Percentiles rank a stretch among this genome's conserved stretches.
These are phyloP conservation scores for Diplodus sargus DNA, from an alignment of 2,797 vertebrate species.

Conservation along the genomic window DNA sequence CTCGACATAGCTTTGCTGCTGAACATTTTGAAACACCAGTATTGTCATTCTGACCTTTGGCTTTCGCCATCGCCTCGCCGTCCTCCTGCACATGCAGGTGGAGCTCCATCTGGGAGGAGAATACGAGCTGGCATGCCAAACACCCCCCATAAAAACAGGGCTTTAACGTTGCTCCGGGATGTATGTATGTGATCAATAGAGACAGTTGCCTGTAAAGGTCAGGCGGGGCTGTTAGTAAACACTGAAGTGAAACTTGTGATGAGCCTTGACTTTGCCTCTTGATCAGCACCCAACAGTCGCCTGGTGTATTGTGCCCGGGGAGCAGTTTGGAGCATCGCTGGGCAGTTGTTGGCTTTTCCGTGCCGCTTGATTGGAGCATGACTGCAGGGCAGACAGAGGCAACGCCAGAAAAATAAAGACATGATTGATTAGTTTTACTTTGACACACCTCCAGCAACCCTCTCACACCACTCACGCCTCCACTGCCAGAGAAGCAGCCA, in stretches of 20 bases:
- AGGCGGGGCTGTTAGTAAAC: constrained; percentile 63
- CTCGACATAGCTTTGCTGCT: constrained; percentile 19
- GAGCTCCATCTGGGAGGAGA: constrained; percentile 34
- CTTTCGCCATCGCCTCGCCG: constrained; percentile 23
- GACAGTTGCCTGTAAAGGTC: constrained; percentile 74
- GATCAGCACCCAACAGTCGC: constrained; percentile 42
- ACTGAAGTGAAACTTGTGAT: constrained; percentile 60
- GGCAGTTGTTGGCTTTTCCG: constrained; percentile 41
- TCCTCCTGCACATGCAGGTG: constrained; percentile 38
- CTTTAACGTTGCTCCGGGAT: constrained; percentile 41
- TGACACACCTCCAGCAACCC: constrained; percentile 52
- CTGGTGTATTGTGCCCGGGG: constrained; percentile 28
- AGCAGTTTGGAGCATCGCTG: constrained; percentile 44
- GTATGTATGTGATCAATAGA: constrained; percentile 66
- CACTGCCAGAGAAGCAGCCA: constrained; percentile 12
- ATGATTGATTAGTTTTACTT: constrained; percentile 78
- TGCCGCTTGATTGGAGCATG: constrained; percentile 62
- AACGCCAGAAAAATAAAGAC: constrained; percentile 70
- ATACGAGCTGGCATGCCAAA: constrained; percentile 61
- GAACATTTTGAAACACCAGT: constrained; percentile 45
- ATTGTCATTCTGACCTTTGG: constrained; percentile 70
- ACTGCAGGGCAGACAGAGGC: constrained; percentile 49
- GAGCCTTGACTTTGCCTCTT: constrained; percentile 55
- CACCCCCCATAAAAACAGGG: constrained; percentile 40
- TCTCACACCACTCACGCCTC: constrained; percentile 3